Base-by-base conservation (phyloP, 2,888 invertebrate species). In the Schrankia costaestrigalis region DNA sequence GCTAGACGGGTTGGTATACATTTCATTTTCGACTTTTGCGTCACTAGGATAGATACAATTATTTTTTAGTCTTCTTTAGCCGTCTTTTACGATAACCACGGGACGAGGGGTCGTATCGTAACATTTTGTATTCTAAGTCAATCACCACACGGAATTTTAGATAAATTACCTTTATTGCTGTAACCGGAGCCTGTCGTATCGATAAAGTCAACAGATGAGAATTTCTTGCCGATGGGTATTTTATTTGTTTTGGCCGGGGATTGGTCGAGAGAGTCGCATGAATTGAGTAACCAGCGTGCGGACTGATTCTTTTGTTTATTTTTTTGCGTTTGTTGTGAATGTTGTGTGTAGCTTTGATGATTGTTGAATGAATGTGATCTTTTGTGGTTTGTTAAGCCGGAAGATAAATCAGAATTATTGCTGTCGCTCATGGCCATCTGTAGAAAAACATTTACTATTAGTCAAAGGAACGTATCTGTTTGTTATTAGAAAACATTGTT, bases 331-430 rank as follows among this genome's bases (percentile, higher is more conserved):
- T 89, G 90, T 76, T 85, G 90, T 56, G 82, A 69, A 71, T 90
- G 90, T 72, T 91, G 91, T 68, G 90, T 90, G 85, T 91, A 91
- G 75, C 91, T 91, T 85, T 91, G 90, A 78, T 91, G 91, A 78
- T 91, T 91, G 81, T 91, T 91, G 89, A 91, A 90, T 72, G 92
- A 91, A 62, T 89, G 92, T 88, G 89, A 92, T 90, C 89, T 89
- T 90, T 89, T 92, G 89, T 90, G 92, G 89, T 87, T 91, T 75
- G 89, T 90, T 53, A 86, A 78, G 58, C 82, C 81, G 60, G 89
- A 82, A 68, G 83, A 78, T 53, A 86, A 60, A 67, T 89, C 86
- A 46, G 76, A 76, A 68, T 78, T 79, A 84, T 87, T 82, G 80
- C 88, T 81, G 83, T 89, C 82, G 86, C 83, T 78, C 70, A 91